Evolutionary conservation across 2,888 invertebrate species (phyloP).

Genomic region (Calameuta pallipes): DNA sequence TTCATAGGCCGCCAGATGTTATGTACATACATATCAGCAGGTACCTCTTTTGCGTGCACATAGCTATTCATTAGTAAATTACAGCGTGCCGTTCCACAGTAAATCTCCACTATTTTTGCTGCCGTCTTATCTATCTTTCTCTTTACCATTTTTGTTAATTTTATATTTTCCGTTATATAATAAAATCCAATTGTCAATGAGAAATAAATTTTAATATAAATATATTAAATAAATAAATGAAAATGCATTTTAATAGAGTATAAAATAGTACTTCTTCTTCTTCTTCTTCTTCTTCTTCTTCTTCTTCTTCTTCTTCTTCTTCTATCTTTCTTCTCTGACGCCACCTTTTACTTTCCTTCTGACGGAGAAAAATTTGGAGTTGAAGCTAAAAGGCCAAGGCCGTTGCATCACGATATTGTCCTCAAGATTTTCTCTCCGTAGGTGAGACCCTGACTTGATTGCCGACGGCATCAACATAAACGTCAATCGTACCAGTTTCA

Average conservation of each 20-base stretch:
- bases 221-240: too few relatives aligned
- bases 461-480: background rate
- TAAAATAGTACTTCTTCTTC: too few relatives aligned
- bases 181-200: too few relatives aligned
- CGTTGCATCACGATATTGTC: too few relatives aligned
- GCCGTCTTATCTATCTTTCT: background rate
- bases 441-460: too few relatives aligned
- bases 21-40: constrained; percentile 54
- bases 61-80: constrained; percentile 56
- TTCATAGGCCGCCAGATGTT: constrained; percentile 60
- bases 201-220: too few relatives aligned
- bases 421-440: too few relatives aligned
- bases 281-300: too few relatives aligned
- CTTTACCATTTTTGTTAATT: background rate
- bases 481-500: background rate
- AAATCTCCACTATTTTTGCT: background rate
- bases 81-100: constrained; percentile 26
- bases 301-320: too few relatives aligned
- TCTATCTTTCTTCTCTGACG: too few relatives aligned
- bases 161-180: background rate
- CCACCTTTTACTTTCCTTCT: background rate
- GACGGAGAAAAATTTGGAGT: background rate
- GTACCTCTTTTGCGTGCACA: constrained; percentile 49
- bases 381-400: background rate
- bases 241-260: too few relatives aligned